A percentile compares a stretch with the other conserved stretches of the same genome.
Evolutionary conservation across 2,888 invertebrate species (phyloP).

Genomic region (Acrobasis suavella): DNA sequence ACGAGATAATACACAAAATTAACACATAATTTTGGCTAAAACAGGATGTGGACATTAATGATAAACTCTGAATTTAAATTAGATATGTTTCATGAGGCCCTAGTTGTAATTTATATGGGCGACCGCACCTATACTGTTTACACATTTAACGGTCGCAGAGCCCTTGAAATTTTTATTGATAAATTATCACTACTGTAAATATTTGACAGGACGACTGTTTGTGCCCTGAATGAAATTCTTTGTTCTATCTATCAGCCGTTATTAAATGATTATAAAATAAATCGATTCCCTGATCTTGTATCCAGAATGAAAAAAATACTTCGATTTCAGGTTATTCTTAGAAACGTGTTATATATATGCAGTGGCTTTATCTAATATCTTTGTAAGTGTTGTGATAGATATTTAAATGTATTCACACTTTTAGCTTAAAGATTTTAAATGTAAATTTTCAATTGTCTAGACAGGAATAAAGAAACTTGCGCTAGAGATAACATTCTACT

Average conservation of each 20-base stretch:
- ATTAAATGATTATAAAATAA: slow-evolving; percentile 21
- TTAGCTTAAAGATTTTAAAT: background rate
- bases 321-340: background rate
- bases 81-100: slow-evolving; percentile 43
- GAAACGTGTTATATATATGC: background rate
- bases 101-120: slow-evolving; percentile 37
- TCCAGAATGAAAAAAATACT: background rate
- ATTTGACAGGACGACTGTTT: slow-evolving; percentile 55
- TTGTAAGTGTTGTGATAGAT: background rate
- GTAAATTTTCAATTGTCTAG: background rate
- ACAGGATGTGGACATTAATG: slow-evolving; percentile 53
- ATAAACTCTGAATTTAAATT: slow-evolving; percentile 50
- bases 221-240: slow-evolving; percentile 54
- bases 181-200: slow-evolving; percentile 61
- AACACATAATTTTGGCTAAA: slow-evolving; percentile 46
- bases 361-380: background rate
- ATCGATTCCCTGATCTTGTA: background rate
- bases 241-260: slow-evolving; percentile 41
- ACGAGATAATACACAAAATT: slow-evolving; percentile 55
- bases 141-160: slow-evolving; percentile 60
- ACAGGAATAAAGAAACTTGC: slow-evolving; percentile 2
- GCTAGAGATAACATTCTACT: background rate
- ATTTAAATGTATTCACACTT: slow-evolving; percentile 3
- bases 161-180: slow-evolving; percentile 64
- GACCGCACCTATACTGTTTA: slow-evolving; percentile 61